Base-by-base conservation (phyloP, 2,797 vertebrate genomes). In the Podarcis lilfordi region DNA sequence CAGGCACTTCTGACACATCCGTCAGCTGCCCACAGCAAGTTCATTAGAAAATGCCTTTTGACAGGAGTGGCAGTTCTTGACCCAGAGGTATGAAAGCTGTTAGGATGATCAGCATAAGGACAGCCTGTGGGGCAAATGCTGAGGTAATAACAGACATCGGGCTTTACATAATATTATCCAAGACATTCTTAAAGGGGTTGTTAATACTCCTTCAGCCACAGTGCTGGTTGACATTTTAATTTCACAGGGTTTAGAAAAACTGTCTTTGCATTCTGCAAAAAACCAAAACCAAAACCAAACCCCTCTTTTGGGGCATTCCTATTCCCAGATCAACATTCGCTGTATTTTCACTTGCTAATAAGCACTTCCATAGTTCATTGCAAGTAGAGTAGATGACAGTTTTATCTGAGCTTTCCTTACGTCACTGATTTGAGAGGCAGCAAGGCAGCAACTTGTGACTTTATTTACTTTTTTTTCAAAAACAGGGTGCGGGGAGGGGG, bases 41-140 rank as follows among this genome's bases (percentile, higher is more conserved):
- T 50, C 43, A 8, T 72, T 89, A 87, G 1, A 4, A 50, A 88
- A 93, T 89, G 55, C 32, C 89, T 96, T 94, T 76, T 93, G 94
- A 95, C 91, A 90, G 91, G 88, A 86, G 74, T 0, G 21, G 77
- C 79, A 86, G 82, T 81, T 71, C 1, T 0, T 84, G 69, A 80
- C 74, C 89, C 1, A 4, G 59, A 78, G 91, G 89, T 86, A 40
- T 0, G 0, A 8, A 0, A 43, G 83, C 86, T 88, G 32, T 21
- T 80, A 55, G 0, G 6, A 37, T 9, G 50, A 72, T 80, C 10
- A 4, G 0, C 0, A 1, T 13, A 81, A 90, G 87, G 82, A 89
- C 85, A 91, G 85, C 0, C 0, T 25, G 2, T 4, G 69, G 82
- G 68, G 29, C 77, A 64, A 69, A 40, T 1, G 19, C 92, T 3